A percentile compares a stretch with the other conserved stretches of the same genome.
Evolutionary conservation across 1,140 invertebrate species (phyloP).

Genomic region (Oryctes rhinoceros): DNA sequence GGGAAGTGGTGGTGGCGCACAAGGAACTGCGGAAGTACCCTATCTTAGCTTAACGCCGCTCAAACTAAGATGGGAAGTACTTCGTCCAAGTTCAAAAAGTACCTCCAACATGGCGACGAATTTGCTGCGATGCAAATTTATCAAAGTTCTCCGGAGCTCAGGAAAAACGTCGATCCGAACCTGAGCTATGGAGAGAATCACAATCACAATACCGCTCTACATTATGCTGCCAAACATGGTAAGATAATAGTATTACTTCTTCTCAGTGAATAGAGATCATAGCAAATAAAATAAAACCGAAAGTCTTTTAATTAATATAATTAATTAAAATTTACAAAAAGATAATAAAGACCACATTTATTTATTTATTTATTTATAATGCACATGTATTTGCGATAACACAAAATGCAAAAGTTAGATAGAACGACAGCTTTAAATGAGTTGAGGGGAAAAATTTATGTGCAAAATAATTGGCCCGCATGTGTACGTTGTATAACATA

Average conservation of each 20-base stretch:
- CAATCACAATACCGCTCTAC: constrained; percentile 74
- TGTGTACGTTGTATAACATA: no score
- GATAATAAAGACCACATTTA: no score
- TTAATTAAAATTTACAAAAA: no score
- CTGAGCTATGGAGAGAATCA: constrained; percentile 74
- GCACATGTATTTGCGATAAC: no score
- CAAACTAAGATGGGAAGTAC: constrained; percentile 69
- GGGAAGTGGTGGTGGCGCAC: not conserved
- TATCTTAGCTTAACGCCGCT: not conserved
- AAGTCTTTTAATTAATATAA: no score
- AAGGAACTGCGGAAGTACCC: not conserved
- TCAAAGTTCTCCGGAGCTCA: constrained; percentile 70
- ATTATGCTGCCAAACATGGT: constrained; percentile 74
- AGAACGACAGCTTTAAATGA: no score
- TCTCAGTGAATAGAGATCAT: no score
- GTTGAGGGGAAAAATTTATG: no score
- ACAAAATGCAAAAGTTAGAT: no score
- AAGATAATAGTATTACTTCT: constrained; percentile 57
- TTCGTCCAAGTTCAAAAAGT: constrained; percentile 76
- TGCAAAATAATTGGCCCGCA: no score
- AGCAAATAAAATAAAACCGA: no score
- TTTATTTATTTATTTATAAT: no score
- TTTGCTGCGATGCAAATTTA: constrained; percentile 72
- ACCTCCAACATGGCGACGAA: constrained; percentile 77
- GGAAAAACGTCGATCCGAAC: constrained; percentile 75